Evolutionary conservation across 1,140 invertebrate genomes (phyloP), one percentile per base, ranked within the genome.

Genomic region (Rhyzopertha dominica): DNA sequence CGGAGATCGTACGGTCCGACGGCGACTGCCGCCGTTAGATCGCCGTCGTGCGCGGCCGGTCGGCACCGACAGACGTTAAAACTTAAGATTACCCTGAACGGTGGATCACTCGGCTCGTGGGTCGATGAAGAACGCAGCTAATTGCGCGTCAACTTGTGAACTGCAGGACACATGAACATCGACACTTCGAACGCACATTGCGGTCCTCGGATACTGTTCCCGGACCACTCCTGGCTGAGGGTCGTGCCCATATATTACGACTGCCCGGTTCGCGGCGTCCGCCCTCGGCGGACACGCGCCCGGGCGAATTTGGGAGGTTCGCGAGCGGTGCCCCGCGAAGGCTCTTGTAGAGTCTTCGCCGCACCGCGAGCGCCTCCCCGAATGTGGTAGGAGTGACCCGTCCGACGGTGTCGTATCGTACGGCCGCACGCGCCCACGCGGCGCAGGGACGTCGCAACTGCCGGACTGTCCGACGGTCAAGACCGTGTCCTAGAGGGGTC

Each of bases 51-150:
- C 1, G 4, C 9, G n/a, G n/a, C n/a, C 7, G 19, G 25, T 14
- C 24, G 7, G 9, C 18, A 3, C n/a, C 10, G 20, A 12, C 20
- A 14, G 29, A 41, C 9, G 5, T 5, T 38, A 30, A 36, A 31
- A 36, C 20, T 32, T 49, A 56, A 50, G 43, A 67, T 57, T 66
- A 77, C 71, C 70, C 69, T 74, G 69, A 73, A 72, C 73, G 72
- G 71, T 71, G 76, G 75, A 84, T 84, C 80, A 81, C 79, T 84
- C 70, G 80, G 79, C 75, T 84, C 78, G 74, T 75, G 77, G 70
- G 71, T 84, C 81, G 81, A 84, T 85, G 82, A 86, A 86, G 78
- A 85, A 81, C 80, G 81, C 79, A 84, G 81, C 77, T 76, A 84
- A 80, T 72, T 84, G 81, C 80, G 81, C 74, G 75, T 78, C 73